Evolutionary conservation across 2,888 invertebrate genomes (phyloP), one percentile per base, ranked within the genome.

Genomic region (Dione vanillae): DNA sequence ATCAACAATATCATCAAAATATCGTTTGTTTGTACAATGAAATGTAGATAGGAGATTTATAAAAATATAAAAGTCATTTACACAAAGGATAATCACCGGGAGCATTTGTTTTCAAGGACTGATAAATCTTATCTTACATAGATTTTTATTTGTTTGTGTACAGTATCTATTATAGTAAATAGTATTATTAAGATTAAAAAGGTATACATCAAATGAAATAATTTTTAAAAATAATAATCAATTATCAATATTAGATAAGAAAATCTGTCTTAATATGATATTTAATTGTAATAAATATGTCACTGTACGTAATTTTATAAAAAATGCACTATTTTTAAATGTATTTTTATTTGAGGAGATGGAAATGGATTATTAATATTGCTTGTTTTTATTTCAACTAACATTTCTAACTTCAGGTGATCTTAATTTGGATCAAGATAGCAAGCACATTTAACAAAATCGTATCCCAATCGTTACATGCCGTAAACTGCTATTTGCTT

Each of bases 401-500:
- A 8, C n/a, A n/a, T n/a, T 1, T 7, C 14, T 35, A 54, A n/a
- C 16, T 16, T 47, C 14, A 14, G 27, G 14, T 14, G 0, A 27
- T 1, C 52, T 27, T 27, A 52, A 20, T 52, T 20, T 5, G 37
- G 35, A 54, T 16, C 56, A 49, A 27, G 27, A 49, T 14, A 7
- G n/a, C n/a, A 3, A 40, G 40, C 12, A 7, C 20, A 49, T 27
- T 19, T 47, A 56, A 16, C 14, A 14, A 43, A 52, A 61, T 62
- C 45, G 62, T 45, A 19, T 52, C 52, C 16, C 27, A 61, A 62
- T 54, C 65, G 68, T 69, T 16, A 19, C 54, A 19, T 41, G 19
- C 19, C 35, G 47, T 64, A 66, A 73, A 41, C 51, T 49, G 40
- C 62, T 65, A 69, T 69, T 59, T 65, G 52, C 41, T 43, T 65